These are phyloP conservation scores for Anagrus nilaparvatae DNA, from an alignment of 1,140 invertebrate genomes.

Conservation along the genomic window DNA sequence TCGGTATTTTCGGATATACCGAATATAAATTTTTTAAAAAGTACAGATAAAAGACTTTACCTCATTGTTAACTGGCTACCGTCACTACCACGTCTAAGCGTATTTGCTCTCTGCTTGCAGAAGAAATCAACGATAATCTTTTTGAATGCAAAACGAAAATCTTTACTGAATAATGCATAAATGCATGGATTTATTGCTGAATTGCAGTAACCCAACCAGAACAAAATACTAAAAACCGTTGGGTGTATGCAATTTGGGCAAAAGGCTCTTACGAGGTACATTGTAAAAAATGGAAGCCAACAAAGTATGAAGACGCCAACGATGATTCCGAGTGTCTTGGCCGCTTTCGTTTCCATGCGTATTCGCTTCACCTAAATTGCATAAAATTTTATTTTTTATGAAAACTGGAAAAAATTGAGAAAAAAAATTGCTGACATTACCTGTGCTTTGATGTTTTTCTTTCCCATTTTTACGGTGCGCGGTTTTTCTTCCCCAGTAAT, in stretches of 20 bases:
- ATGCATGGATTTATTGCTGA: constrained; percentile 89
- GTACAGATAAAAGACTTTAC: no score
- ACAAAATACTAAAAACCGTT: constrained; percentile 79
- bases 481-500: constrained; percentile 47
- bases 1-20: no score
- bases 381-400: no score
- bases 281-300: constrained; percentile 92
- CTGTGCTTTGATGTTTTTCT: constrained; percentile 75
- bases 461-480: constrained; percentile 63
- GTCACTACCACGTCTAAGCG: constrained; percentile 51
- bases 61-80: constrained; percentile 48
- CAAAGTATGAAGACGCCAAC: constrained; percentile 89
- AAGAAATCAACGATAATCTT: constrained; percentile 79
- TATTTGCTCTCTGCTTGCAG: constrained; percentile 42
- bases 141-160: constrained; percentile 87
- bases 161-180: constrained; percentile 85
- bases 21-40: no score
- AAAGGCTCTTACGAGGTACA: constrained; percentile 80
- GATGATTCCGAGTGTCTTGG: constrained; percentile 88
- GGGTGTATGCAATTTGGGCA: constrained; percentile 69
- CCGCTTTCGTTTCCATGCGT: constrained; percentile 86
- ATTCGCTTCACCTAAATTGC: constrained; percentile 61
- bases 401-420: background rate
- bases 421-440: constrained; percentile 18
- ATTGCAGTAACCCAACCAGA: constrained; percentile 96